Base-by-base conservation (phyloP, 1,140 invertebrate genomes). In the Drosophila bocqueti region DNA sequence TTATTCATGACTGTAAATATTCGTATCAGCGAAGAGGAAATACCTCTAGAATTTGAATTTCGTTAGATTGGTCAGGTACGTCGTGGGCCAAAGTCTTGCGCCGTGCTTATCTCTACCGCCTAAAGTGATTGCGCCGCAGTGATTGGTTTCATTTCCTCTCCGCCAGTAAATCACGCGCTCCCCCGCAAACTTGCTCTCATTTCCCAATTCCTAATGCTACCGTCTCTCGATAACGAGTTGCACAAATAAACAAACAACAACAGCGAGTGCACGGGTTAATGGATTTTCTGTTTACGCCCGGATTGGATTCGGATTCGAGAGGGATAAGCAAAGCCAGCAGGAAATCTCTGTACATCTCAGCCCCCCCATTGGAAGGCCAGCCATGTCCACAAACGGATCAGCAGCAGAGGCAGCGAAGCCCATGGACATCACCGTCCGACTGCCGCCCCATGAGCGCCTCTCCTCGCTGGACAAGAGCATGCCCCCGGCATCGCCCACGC, bases 401-500 rank as follows among this genome's bases (percentile, higher is more conserved):
- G 24, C n/a, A 40, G 31, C 29, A 47, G 45, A 3, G 18, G 10
- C 57, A 16, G 18, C 45, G 7, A 72, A 67, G 31, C 68, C 62
- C 42, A 54, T 66, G 7, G 61, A 52, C 24, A 66, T 76, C 4
- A 31, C 13, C 18, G 42, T 34, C 4, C 40, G 68, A 10, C 46
- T 57, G 24, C 55, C 57, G 18, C 40, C 57, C 3, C 59, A 54
- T 4, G 65, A 60, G 50, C 62, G 69, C 1, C 46, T 69, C 24
- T n/a, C 46, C 5, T 76, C 76, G 21, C 18, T 82, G 36, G 67
- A 86, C 18, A 59, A 57, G 31, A 31, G 71, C n/a, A 73, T 38
- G 13, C 60, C 83, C 3, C 79, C 71, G 2, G 54, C 75, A 8
- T 85, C 85, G 9, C 85, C 85, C 6, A 90, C 83, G 4, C 18